These are phyloP conservation scores for Kryptolebias marmoratus DNA, from an alignment of 2,113 vertebrate genomes.

Conservation along the genomic window DNA sequence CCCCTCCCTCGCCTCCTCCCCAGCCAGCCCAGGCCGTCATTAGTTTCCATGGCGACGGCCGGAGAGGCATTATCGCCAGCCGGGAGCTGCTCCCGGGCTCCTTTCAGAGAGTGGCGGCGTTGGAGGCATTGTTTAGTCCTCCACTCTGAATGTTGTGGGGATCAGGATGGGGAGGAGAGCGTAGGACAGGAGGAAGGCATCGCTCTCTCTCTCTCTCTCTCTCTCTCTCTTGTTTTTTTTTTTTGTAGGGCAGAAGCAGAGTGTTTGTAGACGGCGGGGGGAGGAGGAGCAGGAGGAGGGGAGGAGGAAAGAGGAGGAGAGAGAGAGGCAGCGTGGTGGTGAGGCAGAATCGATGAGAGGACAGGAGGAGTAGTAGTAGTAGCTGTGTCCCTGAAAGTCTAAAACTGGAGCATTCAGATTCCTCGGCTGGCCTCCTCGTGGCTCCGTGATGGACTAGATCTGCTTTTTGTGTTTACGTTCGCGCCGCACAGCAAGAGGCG, in stretches of 20 bases:
- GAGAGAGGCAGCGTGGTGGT: constrained; percentile 57
- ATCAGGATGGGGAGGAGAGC: constrained; percentile 66
- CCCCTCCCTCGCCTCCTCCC: constrained; percentile 45
- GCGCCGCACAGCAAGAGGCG: not conserved
- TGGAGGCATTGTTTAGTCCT: constrained; percentile 77
- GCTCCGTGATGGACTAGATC: constrained; percentile 24
- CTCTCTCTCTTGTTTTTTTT: constrained; percentile 22
- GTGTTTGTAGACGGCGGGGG: constrained; percentile 48
- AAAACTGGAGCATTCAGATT: constrained; percentile 41
- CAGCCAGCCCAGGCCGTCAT: constrained; percentile 76
- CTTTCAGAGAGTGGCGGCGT: constrained; percentile 84
- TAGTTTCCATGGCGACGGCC: constrained; percentile 92
- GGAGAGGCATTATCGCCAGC: constrained; percentile 87
- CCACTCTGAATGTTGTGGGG: constrained; percentile 72
- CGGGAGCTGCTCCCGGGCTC: constrained; percentile 85
- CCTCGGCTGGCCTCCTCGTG: constrained; percentile 12
- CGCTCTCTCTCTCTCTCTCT: not conserved
- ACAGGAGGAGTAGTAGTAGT: constrained; percentile 57
- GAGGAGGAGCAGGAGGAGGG: constrained; percentile 48
- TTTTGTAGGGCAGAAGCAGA: constrained; percentile 41
- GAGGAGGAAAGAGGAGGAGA: constrained; percentile 32
- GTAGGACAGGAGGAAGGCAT: constrained; percentile 51
- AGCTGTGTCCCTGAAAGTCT: constrained; percentile 39
- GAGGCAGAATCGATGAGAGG: constrained; percentile 55
- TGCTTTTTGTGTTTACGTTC: constrained; percentile 14